These are phyloP conservation scores for Cyclina sinensis DNA, from an alignment of 1,140 invertebrate species.

Conservation along the genomic window DNA sequence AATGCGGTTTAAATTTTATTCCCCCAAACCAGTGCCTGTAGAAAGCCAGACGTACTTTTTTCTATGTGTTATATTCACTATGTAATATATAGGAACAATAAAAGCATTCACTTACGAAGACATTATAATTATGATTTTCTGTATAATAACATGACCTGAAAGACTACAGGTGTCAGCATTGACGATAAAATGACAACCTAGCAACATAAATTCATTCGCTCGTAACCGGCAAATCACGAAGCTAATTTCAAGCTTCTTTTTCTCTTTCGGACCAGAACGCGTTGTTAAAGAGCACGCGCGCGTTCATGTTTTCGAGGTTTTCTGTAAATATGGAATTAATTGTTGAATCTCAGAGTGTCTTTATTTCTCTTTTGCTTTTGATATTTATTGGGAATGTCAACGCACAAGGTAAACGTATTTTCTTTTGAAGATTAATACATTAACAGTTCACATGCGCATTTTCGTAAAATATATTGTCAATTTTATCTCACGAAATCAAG, in stretches of 20 bases:
- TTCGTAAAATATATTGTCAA: no score
- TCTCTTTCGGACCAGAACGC: not conserved
- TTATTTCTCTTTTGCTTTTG: not conserved
- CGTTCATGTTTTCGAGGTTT: not conserved
- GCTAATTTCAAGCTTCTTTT: not conserved
- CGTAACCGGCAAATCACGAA: slow-evolving; percentile 17
- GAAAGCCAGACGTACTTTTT: no score
- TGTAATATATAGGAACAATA: slow-evolving; percentile 23
- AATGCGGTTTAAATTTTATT: no score
- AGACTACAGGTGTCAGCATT: not conserved
- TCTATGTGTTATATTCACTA: no score
- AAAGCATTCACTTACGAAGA: slow-evolving; percentile 1
- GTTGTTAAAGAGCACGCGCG: not conserved
- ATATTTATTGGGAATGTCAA: not conserved
- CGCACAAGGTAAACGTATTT: not conserved
- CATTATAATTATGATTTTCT: not conserved
- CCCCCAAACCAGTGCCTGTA: no score
- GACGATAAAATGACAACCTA: not conserved
- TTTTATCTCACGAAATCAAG: no score
- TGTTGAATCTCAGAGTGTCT: not conserved
- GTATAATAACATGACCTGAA: not conserved
- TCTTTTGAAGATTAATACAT: no score
- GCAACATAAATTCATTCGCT: not conserved
- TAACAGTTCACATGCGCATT: no score
- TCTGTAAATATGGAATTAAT: not conserved